Conservation (phyloP, 2,113 vertebrate species). For the Chloropsis hardwickii region DNA sequence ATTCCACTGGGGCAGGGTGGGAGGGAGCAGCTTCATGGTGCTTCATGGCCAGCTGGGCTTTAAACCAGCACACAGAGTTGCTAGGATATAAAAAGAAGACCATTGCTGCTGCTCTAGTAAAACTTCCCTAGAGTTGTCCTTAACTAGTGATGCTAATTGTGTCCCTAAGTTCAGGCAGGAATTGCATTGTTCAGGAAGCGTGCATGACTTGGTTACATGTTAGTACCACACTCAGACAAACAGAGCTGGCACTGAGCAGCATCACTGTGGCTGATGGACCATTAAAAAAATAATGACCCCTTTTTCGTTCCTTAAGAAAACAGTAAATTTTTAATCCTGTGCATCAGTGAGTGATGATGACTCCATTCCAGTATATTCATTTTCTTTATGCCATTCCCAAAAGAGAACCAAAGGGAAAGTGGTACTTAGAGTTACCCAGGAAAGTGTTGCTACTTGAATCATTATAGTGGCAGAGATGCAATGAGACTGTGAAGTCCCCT, state of each 20-base stretch:
- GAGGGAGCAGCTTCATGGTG: not conserved
- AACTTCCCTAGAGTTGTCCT: not conserved
- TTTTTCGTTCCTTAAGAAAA: not conserved
- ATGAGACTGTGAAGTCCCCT: no score
- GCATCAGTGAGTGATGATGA: no score
- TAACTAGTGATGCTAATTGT: fast-evolving
- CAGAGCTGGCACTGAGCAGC: not conserved
- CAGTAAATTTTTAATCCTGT: fast-evolving
- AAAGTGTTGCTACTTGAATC: not conserved
- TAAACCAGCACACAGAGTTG: not conserved
- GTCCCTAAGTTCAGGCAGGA: no score
- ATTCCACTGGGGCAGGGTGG: fast-evolving
- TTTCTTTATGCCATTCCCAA: not conserved
- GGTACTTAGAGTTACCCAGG: not conserved
- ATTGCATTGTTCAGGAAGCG: fast-evolving
- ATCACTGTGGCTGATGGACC: not conserved
- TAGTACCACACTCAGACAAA: not conserved
- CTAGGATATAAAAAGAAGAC: not conserved
- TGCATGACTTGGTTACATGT: fast-evolving
- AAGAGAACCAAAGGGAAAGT: not conserved
- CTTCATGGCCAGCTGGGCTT: not conserved
- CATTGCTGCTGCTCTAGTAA: no score
- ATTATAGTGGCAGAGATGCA: not conserved
- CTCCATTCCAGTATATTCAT: not conserved
- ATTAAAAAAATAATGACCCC: not conserved